A percentile compares a stretch with the other conserved stretches of the same genome.
Evolutionary conservation across 64 coral and sea anemone species (phyloP).

Genomic region (Trachythela sp.): DNA sequence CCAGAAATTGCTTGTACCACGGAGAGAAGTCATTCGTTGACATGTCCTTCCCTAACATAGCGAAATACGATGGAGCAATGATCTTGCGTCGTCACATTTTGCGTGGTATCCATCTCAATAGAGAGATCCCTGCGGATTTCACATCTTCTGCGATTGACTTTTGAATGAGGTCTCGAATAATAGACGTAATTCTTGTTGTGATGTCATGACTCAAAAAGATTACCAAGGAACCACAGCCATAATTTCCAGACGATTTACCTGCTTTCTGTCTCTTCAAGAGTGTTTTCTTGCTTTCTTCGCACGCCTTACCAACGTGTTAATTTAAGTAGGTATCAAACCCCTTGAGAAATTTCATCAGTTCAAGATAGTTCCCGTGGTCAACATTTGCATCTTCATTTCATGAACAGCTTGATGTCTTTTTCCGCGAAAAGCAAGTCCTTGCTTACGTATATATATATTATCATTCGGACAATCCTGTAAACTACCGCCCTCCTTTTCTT

Average conservation of each 20-base stretch:
- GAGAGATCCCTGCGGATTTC: neutral
- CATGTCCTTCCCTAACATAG: neutral
- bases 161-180: neutral
- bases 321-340: neutral
- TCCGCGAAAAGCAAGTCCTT: constrained; percentile 1
- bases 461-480: neutral
- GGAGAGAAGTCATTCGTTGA: neutral
- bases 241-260: neutral
- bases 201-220: neutral
- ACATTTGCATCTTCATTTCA: neutral
- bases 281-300: neutral
- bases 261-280: neutral
- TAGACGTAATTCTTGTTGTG: neutral
- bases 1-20: neutral
- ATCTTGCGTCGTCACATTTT: neutral
- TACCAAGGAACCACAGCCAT: neutral
- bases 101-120: neutral
- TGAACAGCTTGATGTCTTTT: neutral
- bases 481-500: neutral
- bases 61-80: neutral
- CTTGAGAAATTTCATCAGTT: neutral
- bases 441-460: neutral
- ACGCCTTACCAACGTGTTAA: neutral
- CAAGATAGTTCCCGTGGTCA: neutral
- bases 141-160: neutral